Evolutionary conservation across 2,113 vertebrate species (phyloP).

Genomic region (Empidonax alnorum): DNA sequence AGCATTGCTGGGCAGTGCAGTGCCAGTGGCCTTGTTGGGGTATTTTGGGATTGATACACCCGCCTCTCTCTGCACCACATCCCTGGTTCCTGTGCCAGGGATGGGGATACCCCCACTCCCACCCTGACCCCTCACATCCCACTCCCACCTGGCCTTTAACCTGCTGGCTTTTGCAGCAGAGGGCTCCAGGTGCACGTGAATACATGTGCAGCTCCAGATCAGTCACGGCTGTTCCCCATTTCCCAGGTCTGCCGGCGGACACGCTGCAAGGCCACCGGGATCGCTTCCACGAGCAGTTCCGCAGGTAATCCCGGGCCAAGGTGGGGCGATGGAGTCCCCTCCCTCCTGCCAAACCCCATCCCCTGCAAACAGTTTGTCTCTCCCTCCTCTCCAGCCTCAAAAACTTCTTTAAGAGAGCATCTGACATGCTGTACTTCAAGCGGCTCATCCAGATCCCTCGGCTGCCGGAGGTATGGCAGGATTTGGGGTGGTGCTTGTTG

Average conservation of each 20-base stretch:
- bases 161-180: not conserved
- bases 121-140: not conserved
- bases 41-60: not conserved
- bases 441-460: conserved; percentile 96
- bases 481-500: not conserved
- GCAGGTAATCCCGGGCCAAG: conserved; percentile 75
- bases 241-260: conserved; percentile 89
- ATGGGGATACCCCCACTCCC: not conserved
- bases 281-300: conserved; percentile 95
- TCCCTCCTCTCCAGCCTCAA: conserved; percentile 80
- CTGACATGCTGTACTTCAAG: conserved; percentile 97
- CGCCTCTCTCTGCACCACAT: fast-evolving
- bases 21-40: fast-evolving
- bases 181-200: fast-evolving
- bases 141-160: not conserved
- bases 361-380: not conserved
- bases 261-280: conserved; percentile 95
- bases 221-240: not conserved
- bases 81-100: not conserved
- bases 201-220: not conserved
- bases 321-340: not conserved
- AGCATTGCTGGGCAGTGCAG: not conserved
- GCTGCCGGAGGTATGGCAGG: conserved; percentile 85
- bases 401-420: conserved; percentile 92
- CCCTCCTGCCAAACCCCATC: not conserved